phyloP scores from a whole-genome alignment of 2,888 invertebrate species.

The Diarsia brunnea region DNA sequence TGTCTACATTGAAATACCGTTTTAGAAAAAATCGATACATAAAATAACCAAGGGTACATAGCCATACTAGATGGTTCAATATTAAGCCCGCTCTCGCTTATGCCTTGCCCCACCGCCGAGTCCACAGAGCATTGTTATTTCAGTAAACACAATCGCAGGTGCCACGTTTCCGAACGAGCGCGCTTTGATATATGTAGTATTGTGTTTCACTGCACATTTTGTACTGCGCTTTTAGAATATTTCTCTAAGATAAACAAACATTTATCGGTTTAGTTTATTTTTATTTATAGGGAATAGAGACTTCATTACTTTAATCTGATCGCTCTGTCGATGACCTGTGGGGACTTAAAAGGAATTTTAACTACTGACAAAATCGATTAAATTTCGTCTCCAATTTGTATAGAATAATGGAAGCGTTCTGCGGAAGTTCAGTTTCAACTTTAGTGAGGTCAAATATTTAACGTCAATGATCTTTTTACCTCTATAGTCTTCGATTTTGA shows the following conservation, averaged over 20 bases:
- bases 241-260: slow-evolving; percentile 55
- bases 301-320: slow-evolving; percentile 7
- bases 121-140: slow-evolving; percentile 78
- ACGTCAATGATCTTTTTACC: not conserved
- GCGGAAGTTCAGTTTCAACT: not conserved
- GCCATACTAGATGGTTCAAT: not conserved
- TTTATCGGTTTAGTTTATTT: slow-evolving; percentile 31
- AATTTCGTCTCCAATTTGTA: not conserved
- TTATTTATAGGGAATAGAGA: not conserved
- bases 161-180: slow-evolving; percentile 81
- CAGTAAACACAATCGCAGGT: slow-evolving; percentile 86
- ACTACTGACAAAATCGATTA: not conserved
- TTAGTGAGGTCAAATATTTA: not conserved
- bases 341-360: not conserved
- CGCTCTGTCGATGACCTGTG: not conserved
- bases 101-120: slow-evolving; percentile 50
- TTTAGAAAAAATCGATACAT: not conserved
- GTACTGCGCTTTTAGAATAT: slow-evolving; percentile 67
- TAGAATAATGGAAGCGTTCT: not conserved
- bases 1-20: not conserved
- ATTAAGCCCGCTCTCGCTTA: slow-evolving; percentile 60
- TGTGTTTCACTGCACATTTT: slow-evolving; percentile 77
- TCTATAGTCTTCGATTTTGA: not conserved
- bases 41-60: not conserved
- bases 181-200: slow-evolving; percentile 88